phyloP scores from a whole-genome alignment of 2,888 invertebrate species.

The Pristionchus entomophagus region DNA sequence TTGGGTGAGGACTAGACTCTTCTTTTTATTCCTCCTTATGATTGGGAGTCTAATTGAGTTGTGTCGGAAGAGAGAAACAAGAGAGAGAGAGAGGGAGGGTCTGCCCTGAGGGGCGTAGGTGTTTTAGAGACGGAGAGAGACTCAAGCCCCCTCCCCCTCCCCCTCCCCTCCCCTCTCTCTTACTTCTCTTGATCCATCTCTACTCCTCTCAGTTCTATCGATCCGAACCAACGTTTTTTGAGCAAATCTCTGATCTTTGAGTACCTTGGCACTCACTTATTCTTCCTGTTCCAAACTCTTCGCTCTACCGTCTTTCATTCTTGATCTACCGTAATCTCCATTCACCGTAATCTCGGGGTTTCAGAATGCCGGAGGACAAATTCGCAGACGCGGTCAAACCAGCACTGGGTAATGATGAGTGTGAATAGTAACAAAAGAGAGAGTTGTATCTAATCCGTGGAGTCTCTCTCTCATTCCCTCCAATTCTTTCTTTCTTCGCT shows the following conservation, averaged over 20 bases:
- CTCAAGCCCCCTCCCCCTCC: constrained; percentile 31
- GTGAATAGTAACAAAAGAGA: background rate
- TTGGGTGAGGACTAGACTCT: constrained; percentile 21
- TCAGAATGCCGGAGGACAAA: constrained; percentile 58
- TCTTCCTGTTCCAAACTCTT: background rate
- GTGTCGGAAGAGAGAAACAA: background rate
- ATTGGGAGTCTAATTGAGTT: constrained; percentile 16
- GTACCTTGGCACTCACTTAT: constrained; percentile 6
- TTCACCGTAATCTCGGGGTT: constrained; percentile 35
- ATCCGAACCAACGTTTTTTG: constrained; percentile 29
- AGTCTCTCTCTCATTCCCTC: background rate
- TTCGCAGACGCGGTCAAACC: constrained; percentile 70
- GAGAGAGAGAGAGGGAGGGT: background rate
- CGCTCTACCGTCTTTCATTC: background rate
- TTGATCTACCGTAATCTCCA: constrained; percentile 14
- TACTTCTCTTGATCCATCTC: constrained; percentile 12
- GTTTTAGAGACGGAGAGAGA: constrained; percentile 24
- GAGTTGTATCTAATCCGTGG: background rate
- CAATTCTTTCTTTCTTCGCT: background rate
- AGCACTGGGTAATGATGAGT: constrained; percentile 60
- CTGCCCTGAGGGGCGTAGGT: constrained; percentile 26
- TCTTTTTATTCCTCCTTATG: background rate
- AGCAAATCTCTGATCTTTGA: background rate
- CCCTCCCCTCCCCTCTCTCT: background rate
- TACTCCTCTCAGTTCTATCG: constrained; percentile 11